Conservation (phyloP, 2,113 vertebrate genomes). For the Eclectus roratus region DNA sequence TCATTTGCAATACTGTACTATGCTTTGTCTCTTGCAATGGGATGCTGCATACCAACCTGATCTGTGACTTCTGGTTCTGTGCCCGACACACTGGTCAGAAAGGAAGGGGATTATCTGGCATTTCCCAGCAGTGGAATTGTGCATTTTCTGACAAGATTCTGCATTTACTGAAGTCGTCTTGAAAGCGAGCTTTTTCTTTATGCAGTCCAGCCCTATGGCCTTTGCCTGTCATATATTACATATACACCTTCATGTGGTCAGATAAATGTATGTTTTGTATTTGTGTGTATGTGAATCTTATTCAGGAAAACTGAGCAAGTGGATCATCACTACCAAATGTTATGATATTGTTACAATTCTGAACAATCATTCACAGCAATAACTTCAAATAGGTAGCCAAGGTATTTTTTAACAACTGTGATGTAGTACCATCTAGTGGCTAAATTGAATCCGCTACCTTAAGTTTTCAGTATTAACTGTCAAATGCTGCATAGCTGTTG, state of each 20-base stretch:
- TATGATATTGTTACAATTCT: not conserved
- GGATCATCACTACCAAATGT: not conserved
- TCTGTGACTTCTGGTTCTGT: not conserved
- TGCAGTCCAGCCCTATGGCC: not conserved
- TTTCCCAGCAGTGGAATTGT: not conserved
- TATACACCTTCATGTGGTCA: not conserved
- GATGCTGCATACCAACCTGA: not conserved
- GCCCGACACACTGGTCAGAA: not conserved
- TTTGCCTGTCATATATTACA: not conserved
- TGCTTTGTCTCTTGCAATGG: not conserved
- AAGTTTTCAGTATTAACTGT: not conserved
- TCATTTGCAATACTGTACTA: not conserved
- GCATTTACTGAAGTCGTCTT: not conserved
- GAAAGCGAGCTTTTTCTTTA: not conserved
- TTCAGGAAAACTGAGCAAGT: not conserved
- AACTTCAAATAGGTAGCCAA: not conserved
- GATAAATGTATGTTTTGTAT: not conserved
- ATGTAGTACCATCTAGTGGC: conserved; percentile 68
- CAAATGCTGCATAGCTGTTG: not conserved
- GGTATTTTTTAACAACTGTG: not conserved
- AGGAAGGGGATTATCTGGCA: not conserved
- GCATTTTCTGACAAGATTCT: not conserved
- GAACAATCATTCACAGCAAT: not conserved
- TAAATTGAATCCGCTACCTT: not conserved
- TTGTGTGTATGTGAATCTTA: not conserved